Conservation (phyloP, 2,113 vertebrate species). For the Poeciliopsis prolifica region DNA sequence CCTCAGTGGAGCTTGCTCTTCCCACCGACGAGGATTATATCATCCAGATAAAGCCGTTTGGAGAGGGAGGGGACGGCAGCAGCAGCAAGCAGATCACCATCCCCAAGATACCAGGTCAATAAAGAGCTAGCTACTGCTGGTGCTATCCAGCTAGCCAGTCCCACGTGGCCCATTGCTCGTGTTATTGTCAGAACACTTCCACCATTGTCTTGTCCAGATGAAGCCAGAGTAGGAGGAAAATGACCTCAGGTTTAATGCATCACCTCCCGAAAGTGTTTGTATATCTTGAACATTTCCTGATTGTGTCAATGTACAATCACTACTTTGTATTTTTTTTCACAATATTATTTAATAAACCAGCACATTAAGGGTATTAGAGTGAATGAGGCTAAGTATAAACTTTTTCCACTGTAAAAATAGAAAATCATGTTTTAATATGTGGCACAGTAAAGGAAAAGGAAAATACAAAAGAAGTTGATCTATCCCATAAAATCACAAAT, state of each 20-base stretch:
- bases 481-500: too few species aligned
- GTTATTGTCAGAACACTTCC: slow-evolving; percentile 32
- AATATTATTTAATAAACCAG: too few species aligned
- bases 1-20: slow-evolving; percentile 92
- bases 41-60: slow-evolving; percentile 93
- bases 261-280: neutral
- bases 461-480: too few species aligned
- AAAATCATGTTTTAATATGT: too few species aligned
- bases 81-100: slow-evolving; percentile 95
- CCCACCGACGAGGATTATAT: slow-evolving; percentile 94
- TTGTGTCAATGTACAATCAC: too few species aligned
- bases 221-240: slow-evolving; percentile 7
- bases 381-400: too few species aligned
- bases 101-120: slow-evolving; percentile 86
- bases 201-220: slow-evolving; percentile 27
- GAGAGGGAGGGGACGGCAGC: slow-evolving; percentile 95
- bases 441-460: too few species aligned
- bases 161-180: slow-evolving; percentile 25
- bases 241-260: neutral
- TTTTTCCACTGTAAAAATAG: too few species aligned
- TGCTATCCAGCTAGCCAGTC: neutral
- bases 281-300: neutral
- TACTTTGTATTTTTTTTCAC: too few species aligned
- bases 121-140: slow-evolving; percentile 39
- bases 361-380: too few species aligned